Evolutionary conservation across 2,113 vertebrate genomes (phyloP), one percentile per base, ranked within the genome.

Genomic region (Menidia beryllina): DNA sequence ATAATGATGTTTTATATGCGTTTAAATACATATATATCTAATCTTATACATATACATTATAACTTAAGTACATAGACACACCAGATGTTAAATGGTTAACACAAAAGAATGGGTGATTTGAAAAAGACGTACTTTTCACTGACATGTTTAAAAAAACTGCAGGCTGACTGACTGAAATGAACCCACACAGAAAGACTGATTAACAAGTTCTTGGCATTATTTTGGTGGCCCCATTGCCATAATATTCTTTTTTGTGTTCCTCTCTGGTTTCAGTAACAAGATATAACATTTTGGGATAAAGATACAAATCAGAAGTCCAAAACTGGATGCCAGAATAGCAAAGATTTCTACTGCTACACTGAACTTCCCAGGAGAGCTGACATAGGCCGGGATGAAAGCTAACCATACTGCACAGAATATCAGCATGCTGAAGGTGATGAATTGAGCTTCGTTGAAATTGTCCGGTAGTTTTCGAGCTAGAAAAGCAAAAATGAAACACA

Each of bases 261-360:
- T 79, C n/a, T 93, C 87, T 26, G 92, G 92, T 78, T 90, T 90
- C 17, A 93, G 59, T 83, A 94, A 86, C 78, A 94, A 91, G 0
- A 93, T 88, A 48, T 90, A 94, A 59, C 92, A 93, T 54, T 94
- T 94, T 0, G 93, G 92, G 13, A 91, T 55, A 80, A 93, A 94
- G 75, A 93, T 90, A 70, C 93, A 94, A 53, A 91, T 87, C 3
- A 94, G 72, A 61, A 93, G 34, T 0, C 92, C 92, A 69, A 82
- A 93, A 74, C 92, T 94, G 2, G 93, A 94, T 0, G 93, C 92
- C 41, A 94, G 59, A 76, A 93, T 94, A 0, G 92, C 93, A 88
- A 94, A 94, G 69, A 94, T 93, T 51, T 93, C 93, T 30, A 94
- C n/a, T n/a, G 92, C 93, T 2, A 93, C 93, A 53, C 79, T 90